phyloP scores from a whole-genome alignment of 1,140 invertebrate genomes.

The Homalodisca vitripennis region DNA sequence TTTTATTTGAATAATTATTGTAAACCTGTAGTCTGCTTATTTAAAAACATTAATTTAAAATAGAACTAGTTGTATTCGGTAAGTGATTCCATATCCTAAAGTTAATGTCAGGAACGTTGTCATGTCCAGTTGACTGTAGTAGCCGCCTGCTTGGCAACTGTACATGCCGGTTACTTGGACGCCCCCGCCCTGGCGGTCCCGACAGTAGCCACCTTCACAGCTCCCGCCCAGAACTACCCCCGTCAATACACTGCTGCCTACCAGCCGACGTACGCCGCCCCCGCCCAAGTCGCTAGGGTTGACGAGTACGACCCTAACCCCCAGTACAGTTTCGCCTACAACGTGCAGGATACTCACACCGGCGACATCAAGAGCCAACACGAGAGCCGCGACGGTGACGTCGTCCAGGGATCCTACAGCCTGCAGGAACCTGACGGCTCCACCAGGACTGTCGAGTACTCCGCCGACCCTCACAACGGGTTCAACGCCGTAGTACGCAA shows the following conservation, averaged over 20 bases:
- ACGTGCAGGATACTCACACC: not conserved
- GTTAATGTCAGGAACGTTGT: too few species aligned
- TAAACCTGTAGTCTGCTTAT: too few species aligned
- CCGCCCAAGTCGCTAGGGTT: slow-evolving; percentile 32
- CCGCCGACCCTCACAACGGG: slow-evolving; percentile 19
- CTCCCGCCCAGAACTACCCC: slow-evolving; percentile 33
- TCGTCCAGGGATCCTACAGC: slow-evolving; percentile 21
- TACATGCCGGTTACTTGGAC: slow-evolving; percentile 25
- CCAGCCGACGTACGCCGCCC: slow-evolving; percentile 27
- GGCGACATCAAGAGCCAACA: slow-evolving; percentile 6
- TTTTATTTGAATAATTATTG: too few species aligned
- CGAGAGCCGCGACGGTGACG: slow-evolving; percentile 16
- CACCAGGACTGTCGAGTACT: slow-evolving; percentile 13
- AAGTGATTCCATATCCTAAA: too few species aligned
- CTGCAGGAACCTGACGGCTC: slow-evolving; percentile 17
- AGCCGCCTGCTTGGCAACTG: not conserved
- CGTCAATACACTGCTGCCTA: too few species aligned
- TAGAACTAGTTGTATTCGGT: too few species aligned
- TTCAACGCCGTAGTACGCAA: slow-evolving; percentile 18
- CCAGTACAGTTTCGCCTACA: slow-evolving; percentile 7
- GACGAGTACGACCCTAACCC: too few species aligned
- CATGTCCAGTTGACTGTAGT: not conserved
- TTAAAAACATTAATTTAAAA: too few species aligned
- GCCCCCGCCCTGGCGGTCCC: slow-evolving; percentile 46
- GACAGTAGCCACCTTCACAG: slow-evolving; percentile 39